Percentiles rank a stretch among this genome's conserved stretches.
Evolutionary conservation across 35 echinoderm and acorn worm species (phyloP).

Genomic region (Lytechinus variegatus): DNA sequence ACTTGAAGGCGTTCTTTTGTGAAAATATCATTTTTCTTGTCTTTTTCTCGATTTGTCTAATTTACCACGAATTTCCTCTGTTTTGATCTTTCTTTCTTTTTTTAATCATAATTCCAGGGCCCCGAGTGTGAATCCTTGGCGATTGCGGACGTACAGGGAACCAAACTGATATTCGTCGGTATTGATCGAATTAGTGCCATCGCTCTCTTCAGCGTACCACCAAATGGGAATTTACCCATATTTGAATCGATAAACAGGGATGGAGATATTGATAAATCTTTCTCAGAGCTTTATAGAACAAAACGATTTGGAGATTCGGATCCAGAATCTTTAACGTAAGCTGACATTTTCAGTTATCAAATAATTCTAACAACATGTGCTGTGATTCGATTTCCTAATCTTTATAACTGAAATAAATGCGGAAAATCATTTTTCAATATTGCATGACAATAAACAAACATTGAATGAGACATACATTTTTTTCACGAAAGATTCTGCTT

Average conservation of each 20-base stretch:
- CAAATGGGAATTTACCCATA: background rate
- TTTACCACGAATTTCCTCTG: background rate
- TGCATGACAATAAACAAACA: background rate
- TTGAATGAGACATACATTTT: no score
- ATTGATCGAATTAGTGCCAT: conserved; percentile 38
- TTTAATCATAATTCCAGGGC: background rate
- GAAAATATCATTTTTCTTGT: no score
- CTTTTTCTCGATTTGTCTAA: background rate
- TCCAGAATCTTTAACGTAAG: conserved; percentile 44
- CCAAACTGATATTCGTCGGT: conserved; percentile 42
- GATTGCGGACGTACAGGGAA: conserved; percentile 20
- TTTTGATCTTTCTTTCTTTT: background rate
- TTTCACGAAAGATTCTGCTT: no score
- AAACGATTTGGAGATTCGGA: conserved; percentile 25
- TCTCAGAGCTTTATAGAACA: conserved; percentile 31
- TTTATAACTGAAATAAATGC: no score
- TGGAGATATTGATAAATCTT: conserved; percentile 31
- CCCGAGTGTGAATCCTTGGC: conserved; percentile 35
- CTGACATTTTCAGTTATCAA: background rate
- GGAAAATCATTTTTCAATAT: no score
- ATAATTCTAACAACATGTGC: no score
- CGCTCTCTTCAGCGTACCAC: conserved; percentile 30
- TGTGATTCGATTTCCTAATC: no score
- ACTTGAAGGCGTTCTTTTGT: no score
- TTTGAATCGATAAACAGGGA: conserved; percentile 25